Percentiles rank a stretch among this genome's conserved stretches.
These are phyloP conservation scores for Agonopterix arenella DNA, from an alignment of 2,888 invertebrate species.

Conservation along the genomic window DNA sequence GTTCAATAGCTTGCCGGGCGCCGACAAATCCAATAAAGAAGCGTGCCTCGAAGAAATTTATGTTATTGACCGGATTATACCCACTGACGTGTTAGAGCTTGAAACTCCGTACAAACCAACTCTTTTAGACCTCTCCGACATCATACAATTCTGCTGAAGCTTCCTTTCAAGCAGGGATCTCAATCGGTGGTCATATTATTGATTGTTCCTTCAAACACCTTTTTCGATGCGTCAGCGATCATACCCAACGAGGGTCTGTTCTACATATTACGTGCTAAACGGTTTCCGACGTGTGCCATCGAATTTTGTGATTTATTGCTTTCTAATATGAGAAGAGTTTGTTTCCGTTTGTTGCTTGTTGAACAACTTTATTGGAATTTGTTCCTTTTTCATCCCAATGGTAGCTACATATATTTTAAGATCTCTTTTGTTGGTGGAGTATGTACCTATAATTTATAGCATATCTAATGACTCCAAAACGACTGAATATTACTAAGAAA, in stretches of 20 bases:
- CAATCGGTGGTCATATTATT: slow-evolving; percentile 47
- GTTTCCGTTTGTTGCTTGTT: no score
- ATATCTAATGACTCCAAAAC: no score
- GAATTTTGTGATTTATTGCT: slow-evolving; percentile 41
- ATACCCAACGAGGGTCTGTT: slow-evolving; percentile 41
- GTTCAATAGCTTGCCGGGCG: slow-evolving; percentile 52
- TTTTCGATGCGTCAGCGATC: slow-evolving; percentile 62
- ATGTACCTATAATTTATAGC: no score
- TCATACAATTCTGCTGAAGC: neutral
- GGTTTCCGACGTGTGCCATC: slow-evolving; percentile 43
- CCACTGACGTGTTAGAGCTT: slow-evolving; percentile 42
- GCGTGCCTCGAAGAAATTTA: slow-evolving; percentile 63
- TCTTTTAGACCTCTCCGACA: slow-evolving; percentile 3
- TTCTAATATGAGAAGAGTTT: slow-evolving; percentile 11
- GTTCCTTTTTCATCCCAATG: no score
- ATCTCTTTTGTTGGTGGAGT: no score
- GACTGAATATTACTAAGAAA: no score
- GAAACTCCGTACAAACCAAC: slow-evolving; percentile 37
- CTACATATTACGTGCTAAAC: slow-evolving; percentile 62
- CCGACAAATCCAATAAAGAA: slow-evolving; percentile 69
- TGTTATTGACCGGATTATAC: slow-evolving; percentile 71
- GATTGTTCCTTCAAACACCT: slow-evolving; percentile 66
- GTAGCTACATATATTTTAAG: no score
- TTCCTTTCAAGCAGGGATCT: slow-evolving; percentile 33
- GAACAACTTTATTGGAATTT: no score